A percentile compares a stretch with the other conserved stretches of the same genome.
Evolutionary conservation across 2,888 invertebrate genomes (phyloP).

Genomic region (Volucella inflata): DNA sequence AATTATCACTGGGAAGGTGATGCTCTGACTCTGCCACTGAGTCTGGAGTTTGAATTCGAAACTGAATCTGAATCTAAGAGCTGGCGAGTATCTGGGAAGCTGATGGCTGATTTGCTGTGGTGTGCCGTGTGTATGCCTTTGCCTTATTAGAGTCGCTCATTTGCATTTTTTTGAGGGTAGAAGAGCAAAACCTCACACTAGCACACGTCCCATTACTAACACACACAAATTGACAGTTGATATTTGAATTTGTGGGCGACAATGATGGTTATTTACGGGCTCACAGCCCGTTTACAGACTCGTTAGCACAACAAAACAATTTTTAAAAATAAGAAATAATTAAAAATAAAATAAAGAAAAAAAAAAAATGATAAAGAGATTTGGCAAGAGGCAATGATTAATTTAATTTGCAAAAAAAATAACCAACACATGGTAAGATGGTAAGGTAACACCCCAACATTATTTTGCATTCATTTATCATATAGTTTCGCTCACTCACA

Average conservation of each 20-base stretch:
- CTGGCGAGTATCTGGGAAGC: too few species aligned
- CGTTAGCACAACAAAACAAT: constrained; percentile 34
- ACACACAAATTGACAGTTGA: constrained; percentile 20
- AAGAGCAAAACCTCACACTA: neutral
- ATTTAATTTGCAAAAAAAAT: constrained; percentile 70
- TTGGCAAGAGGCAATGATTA: neutral
- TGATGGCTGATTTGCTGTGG: too few species aligned
- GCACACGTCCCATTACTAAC: neutral
- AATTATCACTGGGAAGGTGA: constrained; percentile 52
- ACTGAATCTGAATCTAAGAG: too few species aligned
- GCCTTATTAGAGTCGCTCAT: neutral
- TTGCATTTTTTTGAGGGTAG: neutral
- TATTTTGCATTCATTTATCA: constrained; percentile 45
- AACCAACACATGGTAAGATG: constrained; percentile 62
- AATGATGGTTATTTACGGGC: neutral
- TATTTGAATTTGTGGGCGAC: constrained; percentile 43
- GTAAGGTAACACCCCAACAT: constrained; percentile 62
- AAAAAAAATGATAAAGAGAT: neutral
- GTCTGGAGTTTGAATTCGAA: neutral
- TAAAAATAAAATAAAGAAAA: constrained; percentile 1
- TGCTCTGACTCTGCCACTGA: constrained; percentile 12
- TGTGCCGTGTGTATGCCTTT: too few species aligned
- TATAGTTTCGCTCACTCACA: constrained; percentile 40
- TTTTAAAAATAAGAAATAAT: neutral
- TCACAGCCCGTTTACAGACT: neutral